Evolutionary conservation across 2,888 invertebrate genomes (phyloP).

Genomic region (Mythimna lalbum): DNA sequence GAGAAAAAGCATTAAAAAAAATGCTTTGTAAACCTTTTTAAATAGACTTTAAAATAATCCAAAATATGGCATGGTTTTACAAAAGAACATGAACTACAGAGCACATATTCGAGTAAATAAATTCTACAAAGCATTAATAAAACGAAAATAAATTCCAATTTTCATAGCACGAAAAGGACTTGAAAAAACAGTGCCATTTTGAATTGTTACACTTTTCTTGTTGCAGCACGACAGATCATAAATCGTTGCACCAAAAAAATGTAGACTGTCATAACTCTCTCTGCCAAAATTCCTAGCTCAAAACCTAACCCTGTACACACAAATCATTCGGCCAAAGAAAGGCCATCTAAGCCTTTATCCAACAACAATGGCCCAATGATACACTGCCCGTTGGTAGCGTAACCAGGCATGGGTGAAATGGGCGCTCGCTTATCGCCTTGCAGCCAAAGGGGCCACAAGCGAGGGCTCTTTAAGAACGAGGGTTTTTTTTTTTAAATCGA

Average conservation of each 20-base stretch:
- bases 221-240: background rate
- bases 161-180: background rate
- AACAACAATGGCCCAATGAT: conserved; percentile 49
- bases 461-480: too few relatives aligned
- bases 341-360: conserved; percentile 44
- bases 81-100: background rate
- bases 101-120: background rate
- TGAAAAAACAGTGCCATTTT: background rate
- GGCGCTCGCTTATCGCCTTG: too few relatives aligned
- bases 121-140: background rate
- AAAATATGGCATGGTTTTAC: background rate
- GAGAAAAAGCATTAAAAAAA: too few relatives aligned
- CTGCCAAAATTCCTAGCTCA: conserved; percentile 21
- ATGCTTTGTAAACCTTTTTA: background rate
- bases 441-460: too few relatives aligned
- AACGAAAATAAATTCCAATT: background rate
- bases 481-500: too few relatives aligned
- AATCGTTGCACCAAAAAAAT: conserved; percentile 12
- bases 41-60: background rate
- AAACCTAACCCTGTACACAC: conserved; percentile 2
- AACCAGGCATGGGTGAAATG: too few relatives aligned
- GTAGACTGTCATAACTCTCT: background rate
- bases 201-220: background rate
- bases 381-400: conserved; percentile 35
- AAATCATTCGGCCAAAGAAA: conserved; percentile 35